Evolutionary conservation across 2,888 invertebrate genomes (phyloP), one percentile per base, ranked within the genome.

Genomic region (Calephelis perditalis): DNA sequence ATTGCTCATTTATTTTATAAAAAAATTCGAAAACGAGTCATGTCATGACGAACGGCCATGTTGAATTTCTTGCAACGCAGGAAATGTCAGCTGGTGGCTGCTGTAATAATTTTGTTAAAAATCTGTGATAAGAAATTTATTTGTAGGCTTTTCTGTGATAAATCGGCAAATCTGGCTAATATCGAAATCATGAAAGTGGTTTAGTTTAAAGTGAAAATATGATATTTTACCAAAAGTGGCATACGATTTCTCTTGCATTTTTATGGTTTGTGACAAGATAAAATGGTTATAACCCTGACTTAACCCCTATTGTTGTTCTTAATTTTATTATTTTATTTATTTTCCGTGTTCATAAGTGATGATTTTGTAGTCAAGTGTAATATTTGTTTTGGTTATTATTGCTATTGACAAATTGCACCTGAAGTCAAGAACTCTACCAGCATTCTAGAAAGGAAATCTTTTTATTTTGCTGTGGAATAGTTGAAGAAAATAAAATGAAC

Each of bases 401-500:
- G 15, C 36, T 45, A 44, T 56, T 46, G 55, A 52, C 10, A 64
- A 69, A 62, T 65, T 76, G 71, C 80, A 84, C 80, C 82, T 86
- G 84, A 70, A 81, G 70, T 73, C 70, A 74, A 76, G 69, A 73
- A 73, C 77, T 75, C 75, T 77, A 72, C 73, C 70, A 68, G 74
- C 73, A 72, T 68, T 71, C 71, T 67, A 65, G 64, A 70, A 75
- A 68, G 71, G 77, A 72, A 73, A 74, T 73, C 74, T 77, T 73
- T 71, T 70, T 65, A 68, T 63, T 65, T 63, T 64, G 68, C 65
- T 68, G 70, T 72, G 67, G 69, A 68, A 62, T 64, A 44, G 56
- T 45, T 67, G 68, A 77, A 75, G 68, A 68, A 65, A 70, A 71
- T 85, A 91, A 79, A 79, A 95, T 95, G 95, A 95, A 95, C 91